phyloP scores from a whole-genome alignment of 2,797 vertebrate species.

The Anas bernieri region DNA sequence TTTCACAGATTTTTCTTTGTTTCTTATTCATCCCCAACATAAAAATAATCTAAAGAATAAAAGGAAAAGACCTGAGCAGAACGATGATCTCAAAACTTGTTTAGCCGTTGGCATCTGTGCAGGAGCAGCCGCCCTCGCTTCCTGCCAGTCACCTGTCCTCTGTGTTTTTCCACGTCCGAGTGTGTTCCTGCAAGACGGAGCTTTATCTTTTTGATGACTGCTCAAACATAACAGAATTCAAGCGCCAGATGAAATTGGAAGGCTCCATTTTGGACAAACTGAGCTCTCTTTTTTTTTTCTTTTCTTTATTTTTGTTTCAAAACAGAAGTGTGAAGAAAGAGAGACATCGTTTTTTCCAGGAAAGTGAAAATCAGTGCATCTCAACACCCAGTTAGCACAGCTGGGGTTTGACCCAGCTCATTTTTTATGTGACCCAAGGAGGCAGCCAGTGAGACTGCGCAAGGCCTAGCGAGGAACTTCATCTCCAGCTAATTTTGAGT shows the following conservation, averaged over 20 bases:
- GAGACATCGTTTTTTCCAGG: constrained; percentile 58
- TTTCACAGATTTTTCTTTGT: constrained; percentile 79
- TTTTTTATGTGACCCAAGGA: constrained; percentile 51
- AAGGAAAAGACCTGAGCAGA: constrained; percentile 74
- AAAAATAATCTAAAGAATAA: constrained; percentile 77
- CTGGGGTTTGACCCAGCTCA: constrained; percentile 68
- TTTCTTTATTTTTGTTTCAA: constrained; percentile 39
- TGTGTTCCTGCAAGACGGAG: background rate
- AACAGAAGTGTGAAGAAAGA: constrained; percentile 59
- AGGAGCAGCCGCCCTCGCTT: constrained; percentile 38
- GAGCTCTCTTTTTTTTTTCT: background rate
- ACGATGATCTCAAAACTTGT: constrained; percentile 75
- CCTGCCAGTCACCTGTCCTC: constrained; percentile 53
- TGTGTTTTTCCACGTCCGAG: background rate
- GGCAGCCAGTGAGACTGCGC: background rate
- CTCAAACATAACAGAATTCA: constrained; percentile 17
- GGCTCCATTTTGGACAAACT: constrained; percentile 17
- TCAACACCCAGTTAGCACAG: constrained; percentile 62
- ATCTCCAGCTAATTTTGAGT: background rate
- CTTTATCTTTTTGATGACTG: background rate
- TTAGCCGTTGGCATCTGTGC: constrained; percentile 59
- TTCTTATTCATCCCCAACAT: constrained; percentile 77
- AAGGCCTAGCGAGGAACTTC: background rate
- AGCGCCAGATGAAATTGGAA: constrained; percentile 35
- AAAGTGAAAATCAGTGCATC: constrained; percentile 50